Evolutionary conservation across 2,888 invertebrate genomes (phyloP).

Genomic region (Crematogaster levior): DNA sequence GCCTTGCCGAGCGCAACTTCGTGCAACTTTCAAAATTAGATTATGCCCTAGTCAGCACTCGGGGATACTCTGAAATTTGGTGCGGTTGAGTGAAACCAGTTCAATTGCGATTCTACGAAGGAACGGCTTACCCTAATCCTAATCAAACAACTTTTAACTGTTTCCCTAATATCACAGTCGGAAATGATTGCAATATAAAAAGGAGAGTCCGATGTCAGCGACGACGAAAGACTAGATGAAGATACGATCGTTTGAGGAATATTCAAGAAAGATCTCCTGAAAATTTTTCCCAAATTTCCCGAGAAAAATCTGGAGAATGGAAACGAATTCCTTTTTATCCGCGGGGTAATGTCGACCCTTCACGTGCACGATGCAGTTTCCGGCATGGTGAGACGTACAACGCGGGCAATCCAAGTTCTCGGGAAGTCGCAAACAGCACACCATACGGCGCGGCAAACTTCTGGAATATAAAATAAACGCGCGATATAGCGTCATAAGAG

Average conservation of each 20-base stretch:
- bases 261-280: not conserved
- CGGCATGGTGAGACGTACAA: conserved; percentile 37
- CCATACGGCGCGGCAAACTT: conserved; percentile 34
- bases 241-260: conserved; percentile 17
- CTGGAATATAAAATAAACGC: conserved; percentile 53
- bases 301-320: conserved; percentile 42
- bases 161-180: conserved; percentile 18
- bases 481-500: conserved; percentile 36
- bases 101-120: conserved; percentile 34
- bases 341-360: conserved; percentile 32
- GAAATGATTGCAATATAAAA: conserved; percentile 31
- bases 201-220: not conserved
- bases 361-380: conserved; percentile 43
- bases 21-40: conserved; percentile 52
- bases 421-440: conserved; percentile 41
- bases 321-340: conserved; percentile 49
- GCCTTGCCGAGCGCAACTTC: conserved; percentile 43
- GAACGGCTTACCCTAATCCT: not conserved
- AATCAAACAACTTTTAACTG: conserved; percentile 29
- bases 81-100: conserved; percentile 49
- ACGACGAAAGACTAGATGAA: not conserved
- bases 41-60: conserved; percentile 52
- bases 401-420: conserved; percentile 43
- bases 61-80: conserved; percentile 47
- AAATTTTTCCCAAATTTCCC: conserved; percentile 33